A percentile compares a stretch with the other conserved stretches of the same genome.
These are phyloP conservation scores for Motacilla alba DNA, from an alignment of 2,113 vertebrate species.

Conservation along the genomic window DNA sequence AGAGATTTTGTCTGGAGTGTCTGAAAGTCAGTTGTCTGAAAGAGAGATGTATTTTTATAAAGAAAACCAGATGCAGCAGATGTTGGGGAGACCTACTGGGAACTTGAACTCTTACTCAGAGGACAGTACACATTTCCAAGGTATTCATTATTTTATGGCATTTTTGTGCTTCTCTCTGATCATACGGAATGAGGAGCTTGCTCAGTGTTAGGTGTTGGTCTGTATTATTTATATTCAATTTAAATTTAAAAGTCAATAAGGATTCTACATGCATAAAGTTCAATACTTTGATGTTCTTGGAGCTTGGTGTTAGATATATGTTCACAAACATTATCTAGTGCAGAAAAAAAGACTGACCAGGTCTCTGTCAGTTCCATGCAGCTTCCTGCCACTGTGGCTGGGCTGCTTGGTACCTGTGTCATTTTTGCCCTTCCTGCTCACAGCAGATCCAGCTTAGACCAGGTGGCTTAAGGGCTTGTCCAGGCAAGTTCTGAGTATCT, in stretches of 20 bases:
- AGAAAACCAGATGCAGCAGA: slow-evolving; percentile 59
- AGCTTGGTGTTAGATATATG: neutral
- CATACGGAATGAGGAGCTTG: neutral
- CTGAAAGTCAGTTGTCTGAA: neutral
- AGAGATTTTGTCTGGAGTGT: neutral
- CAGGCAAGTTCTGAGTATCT: neutral
- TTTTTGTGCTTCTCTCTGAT: neutral
- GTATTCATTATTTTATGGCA: slow-evolving; percentile 47
- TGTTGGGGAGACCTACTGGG: slow-evolving; percentile 65
- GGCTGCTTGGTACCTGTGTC: neutral
- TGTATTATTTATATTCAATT: neutral
- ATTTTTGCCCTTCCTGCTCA: neutral
- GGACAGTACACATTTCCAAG: slow-evolving; percentile 17
- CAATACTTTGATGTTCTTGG: neutral
- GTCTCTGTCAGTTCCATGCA: neutral
- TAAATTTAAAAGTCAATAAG: neutral
- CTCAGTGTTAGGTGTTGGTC: neutral
- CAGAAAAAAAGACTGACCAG: neutral
- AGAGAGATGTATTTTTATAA: neutral
- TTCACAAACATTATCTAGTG: neutral
- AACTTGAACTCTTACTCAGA: slow-evolving; percentile 66
- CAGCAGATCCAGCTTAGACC: neutral
- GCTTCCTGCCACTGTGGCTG: neutral
- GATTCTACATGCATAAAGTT: neutral
- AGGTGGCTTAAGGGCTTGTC: neutral